Evolutionary conservation across 2,797 vertebrate species (phyloP).

Genomic region (Oryzias dopingdopingensis): DNA sequence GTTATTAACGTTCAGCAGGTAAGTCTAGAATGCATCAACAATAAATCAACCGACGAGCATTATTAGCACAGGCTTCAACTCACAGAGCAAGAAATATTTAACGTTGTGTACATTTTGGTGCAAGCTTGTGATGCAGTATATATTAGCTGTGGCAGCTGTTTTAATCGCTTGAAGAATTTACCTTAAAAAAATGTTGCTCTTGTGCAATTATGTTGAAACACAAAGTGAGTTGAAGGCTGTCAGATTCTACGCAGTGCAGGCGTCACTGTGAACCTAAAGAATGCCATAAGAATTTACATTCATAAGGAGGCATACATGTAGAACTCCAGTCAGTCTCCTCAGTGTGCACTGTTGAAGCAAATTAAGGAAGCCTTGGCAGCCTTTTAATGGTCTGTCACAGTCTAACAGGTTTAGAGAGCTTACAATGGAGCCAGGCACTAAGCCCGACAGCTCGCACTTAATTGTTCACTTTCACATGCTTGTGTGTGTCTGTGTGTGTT

Average conservation of each 20-base stretch:
- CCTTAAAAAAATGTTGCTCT: conserved; percentile 17
- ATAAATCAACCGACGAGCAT: conserved; percentile 21
- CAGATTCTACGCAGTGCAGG: background rate
- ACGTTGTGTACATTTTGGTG: conserved; percentile 40
- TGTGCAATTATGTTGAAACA: background rate
- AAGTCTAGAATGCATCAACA: conserved; percentile 9
- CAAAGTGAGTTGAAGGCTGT: conserved; percentile 17
- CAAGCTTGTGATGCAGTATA: conserved; percentile 24
- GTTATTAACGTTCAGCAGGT: conserved; percentile 4
- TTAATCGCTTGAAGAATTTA: conserved; percentile 37
- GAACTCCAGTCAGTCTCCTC: conserved; percentile 60
- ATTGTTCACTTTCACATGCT: conserved; percentile 69
- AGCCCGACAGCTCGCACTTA: conserved; percentile 78
- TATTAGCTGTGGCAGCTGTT: conserved; percentile 37
- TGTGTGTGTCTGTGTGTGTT: conserved; percentile 37
- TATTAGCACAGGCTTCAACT: conserved; percentile 12
- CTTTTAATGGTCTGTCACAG: conserved; percentile 84
- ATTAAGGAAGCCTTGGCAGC: conserved; percentile 76
- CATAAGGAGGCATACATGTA: conserved; percentile 30
- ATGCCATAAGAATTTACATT: conserved; percentile 50
- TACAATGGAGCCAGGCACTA: conserved; percentile 79
- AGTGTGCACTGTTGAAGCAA: conserved; percentile 66
- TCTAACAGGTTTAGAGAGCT: conserved; percentile 79
- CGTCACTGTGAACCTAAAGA: conserved; percentile 18
- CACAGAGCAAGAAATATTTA: conserved; percentile 35